Percentiles rank a stretch among this genome's conserved stretches.
phyloP scores from a whole-genome alignment of 2,888 invertebrate genomes.

The Phyllotreta cruciferae region DNA sequence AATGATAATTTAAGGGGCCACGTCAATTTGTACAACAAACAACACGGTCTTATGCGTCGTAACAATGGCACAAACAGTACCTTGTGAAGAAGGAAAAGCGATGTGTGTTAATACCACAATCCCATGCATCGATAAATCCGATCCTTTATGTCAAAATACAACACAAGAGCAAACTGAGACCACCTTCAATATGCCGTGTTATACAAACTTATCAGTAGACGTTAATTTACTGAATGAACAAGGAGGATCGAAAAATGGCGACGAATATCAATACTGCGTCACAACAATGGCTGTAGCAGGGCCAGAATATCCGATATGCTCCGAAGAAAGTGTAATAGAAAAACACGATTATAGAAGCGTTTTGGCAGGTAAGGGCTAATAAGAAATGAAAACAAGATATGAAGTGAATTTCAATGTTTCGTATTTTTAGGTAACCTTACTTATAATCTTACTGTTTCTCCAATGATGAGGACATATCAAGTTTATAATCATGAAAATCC shows the following conservation, averaged over 20 bases:
- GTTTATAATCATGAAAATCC: slow-evolving; percentile 54
- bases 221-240: slow-evolving; percentile 47
- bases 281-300: slow-evolving; percentile 55
- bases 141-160: slow-evolving; percentile 49
- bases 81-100: slow-evolving; percentile 49
- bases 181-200: slow-evolving; percentile 52
- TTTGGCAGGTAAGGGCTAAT: slow-evolving; percentile 35
- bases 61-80: slow-evolving; percentile 48
- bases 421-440: slow-evolving; percentile 38
- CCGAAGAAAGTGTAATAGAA: slow-evolving; percentile 30
- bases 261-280: slow-evolving; percentile 51
- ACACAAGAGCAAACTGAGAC: slow-evolving; percentile 44
- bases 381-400: too few relatives aligned
- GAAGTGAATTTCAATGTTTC: not conserved
- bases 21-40: slow-evolving; percentile 53
- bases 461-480: slow-evolving; percentile 49
- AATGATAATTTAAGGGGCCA: slow-evolving; percentile 40
- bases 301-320: slow-evolving; percentile 46
- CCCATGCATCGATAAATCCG: slow-evolving; percentile 47
- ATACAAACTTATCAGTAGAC: slow-evolving; percentile 53
- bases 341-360: slow-evolving; percentile 42
- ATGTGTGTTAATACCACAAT: slow-evolving; percentile 51
- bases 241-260: slow-evolving; percentile 34
- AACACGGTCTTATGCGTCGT: slow-evolving; percentile 54
- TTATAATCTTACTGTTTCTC: slow-evolving; percentile 52